Conservation (phyloP, 2,113 vertebrate species). For the Podocnemis expansa region DNA sequence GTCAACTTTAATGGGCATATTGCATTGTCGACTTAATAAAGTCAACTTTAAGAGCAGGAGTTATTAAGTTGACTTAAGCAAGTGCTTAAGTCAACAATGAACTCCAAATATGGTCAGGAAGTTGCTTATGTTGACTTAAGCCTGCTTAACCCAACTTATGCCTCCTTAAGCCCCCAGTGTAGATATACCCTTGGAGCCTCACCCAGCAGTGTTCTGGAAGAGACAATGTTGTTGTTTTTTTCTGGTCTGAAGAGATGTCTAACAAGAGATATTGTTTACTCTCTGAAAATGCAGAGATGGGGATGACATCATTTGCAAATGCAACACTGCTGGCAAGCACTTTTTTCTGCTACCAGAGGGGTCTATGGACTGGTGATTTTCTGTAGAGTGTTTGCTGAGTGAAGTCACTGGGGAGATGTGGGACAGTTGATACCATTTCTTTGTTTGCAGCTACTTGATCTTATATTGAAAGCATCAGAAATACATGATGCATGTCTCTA, state of each 20-base stretch:
- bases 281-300: background rate
- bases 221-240: background rate
- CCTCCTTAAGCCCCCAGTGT: too few relatives aligned
- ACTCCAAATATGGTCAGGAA: too few relatives aligned
- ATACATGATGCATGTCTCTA: background rate
- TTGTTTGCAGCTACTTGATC: background rate
- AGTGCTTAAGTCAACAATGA: too few relatives aligned
- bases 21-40: too few relatives aligned
- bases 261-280: background rate
- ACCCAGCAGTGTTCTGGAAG: rapidly evolving
- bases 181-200: background rate
- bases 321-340: background rate
- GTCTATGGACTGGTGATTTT: background rate
- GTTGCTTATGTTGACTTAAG: too few relatives aligned
- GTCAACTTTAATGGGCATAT: too few relatives aligned
- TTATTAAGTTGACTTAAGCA: too few relatives aligned
- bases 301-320: background rate
- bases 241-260: background rate
- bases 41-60: too few relatives aligned
- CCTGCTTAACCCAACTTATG: too few relatives aligned
- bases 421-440: background rate
- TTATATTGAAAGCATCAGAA: background rate
- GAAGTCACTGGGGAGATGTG: background rate
- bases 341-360: background rate
- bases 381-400: background rate